phyloP scores from a whole-genome alignment of 2,113 vertebrate species.

The Hippocampus zosterae region DNA sequence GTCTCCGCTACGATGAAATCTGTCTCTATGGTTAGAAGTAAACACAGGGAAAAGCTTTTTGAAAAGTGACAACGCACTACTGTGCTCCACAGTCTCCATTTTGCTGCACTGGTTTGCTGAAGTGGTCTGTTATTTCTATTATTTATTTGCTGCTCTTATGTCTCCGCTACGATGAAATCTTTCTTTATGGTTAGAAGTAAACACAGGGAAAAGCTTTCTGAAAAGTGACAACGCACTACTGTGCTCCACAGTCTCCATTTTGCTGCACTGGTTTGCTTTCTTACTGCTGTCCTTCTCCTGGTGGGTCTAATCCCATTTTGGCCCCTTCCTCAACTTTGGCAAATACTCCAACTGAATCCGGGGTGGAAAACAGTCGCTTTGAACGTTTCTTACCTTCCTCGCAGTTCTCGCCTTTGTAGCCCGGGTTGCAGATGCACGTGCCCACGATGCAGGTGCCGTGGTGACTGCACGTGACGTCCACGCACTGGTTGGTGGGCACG shows the following conservation, averaged over 20 bases:
- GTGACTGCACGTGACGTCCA: constrained; percentile 88
- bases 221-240: no score
- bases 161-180: no score
- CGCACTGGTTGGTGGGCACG: constrained; percentile 93
- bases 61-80: no score
- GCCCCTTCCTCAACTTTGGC: not conserved
- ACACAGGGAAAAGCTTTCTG: no score
- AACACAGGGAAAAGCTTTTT: no score
- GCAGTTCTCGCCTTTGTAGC: constrained; percentile 97
- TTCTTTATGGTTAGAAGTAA: no score
- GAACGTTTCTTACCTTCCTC: constrained; percentile 87
- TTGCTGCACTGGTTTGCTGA: no score
- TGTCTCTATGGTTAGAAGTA: no score
- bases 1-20: no score
- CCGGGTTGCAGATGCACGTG: constrained; percentile 95
- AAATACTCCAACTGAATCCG: not conserved
- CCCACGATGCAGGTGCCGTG: constrained; percentile 95
- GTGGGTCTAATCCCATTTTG: not conserved
- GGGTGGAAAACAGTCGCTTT: not conserved
- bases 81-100: no score
- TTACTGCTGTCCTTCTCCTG: not conserved
- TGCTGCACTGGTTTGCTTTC: not conserved
- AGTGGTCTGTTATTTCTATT: no score
- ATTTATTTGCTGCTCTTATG: no score
- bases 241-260: not conserved